phyloP scores from a whole-genome alignment of 2,113 vertebrate genomes.

The Ctenodactylus gundi region DNA sequence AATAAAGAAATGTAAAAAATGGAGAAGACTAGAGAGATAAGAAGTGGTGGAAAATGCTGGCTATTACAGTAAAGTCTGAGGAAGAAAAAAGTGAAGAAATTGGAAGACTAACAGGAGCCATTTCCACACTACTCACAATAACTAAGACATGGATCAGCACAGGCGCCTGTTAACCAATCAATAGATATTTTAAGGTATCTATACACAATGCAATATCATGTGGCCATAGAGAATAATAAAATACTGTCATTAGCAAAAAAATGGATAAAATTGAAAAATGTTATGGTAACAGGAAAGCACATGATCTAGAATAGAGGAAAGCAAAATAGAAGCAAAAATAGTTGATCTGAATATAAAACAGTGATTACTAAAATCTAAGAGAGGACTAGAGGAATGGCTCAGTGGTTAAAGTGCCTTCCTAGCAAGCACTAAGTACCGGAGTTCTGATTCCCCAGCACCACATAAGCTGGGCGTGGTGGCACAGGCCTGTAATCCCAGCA shows the following conservation, averaged over 20 bases:
- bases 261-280: not conserved
- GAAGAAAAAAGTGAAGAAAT: not conserved
- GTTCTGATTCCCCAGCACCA: too few species aligned
- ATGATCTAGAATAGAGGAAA: too few species aligned
- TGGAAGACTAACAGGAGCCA: not conserved
- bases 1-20: conserved; percentile 20
- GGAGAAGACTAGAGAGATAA: not conserved
- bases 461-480: too few species aligned
- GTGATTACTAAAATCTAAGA: not conserved
- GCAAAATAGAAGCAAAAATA: too few species aligned
- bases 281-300: not conserved
- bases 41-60: not conserved
- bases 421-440: too few species aligned
- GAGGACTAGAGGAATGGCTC: not conserved
- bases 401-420: too few species aligned
- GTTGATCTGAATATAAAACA: not conserved
- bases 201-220: not conserved
- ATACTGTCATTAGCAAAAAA: not conserved
- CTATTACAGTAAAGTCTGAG: not conserved
- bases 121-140: not conserved
- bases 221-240: not conserved
- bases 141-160: not conserved
- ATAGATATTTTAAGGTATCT: not conserved
- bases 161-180: not conserved
- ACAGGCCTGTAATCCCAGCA: too few species aligned